These are phyloP conservation scores for Paedocypris sp. DNA, from an alignment of 2,113 vertebrate species.

Conservation along the genomic window DNA sequence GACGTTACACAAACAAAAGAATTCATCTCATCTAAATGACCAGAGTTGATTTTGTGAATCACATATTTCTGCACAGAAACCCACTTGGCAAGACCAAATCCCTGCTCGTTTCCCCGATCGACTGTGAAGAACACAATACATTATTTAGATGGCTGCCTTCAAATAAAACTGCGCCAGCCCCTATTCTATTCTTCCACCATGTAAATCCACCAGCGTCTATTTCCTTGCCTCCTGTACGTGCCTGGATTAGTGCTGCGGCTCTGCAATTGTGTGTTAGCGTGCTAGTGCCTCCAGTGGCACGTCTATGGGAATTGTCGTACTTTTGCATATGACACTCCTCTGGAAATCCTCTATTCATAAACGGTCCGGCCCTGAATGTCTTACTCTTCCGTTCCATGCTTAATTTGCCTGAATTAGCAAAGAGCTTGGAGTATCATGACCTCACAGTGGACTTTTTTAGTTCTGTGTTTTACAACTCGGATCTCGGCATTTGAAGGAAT, in stretches of 20 bases:
- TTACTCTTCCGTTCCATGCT: constrained; percentile 54
- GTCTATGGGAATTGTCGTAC: constrained; percentile 58
- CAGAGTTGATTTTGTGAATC: constrained; percentile 5
- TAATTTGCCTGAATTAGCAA: constrained; percentile 54
- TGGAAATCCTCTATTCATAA: constrained; percentile 53
- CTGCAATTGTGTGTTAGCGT: constrained; percentile 40
- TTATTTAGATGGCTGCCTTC: constrained; percentile 30
- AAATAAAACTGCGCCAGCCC: background rate
- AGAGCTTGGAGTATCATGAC: constrained; percentile 46
- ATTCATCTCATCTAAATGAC: constrained; percentile 10
- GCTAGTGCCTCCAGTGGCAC: constrained; percentile 53
- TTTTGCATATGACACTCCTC: too few relatives aligned
- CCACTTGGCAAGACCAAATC: constrained; percentile 12
- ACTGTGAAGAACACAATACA: constrained; percentile 26
- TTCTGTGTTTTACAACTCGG: too few relatives aligned
- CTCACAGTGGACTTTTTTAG: constrained; percentile 49
- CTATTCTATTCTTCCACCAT: background rate
- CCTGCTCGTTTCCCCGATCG: constrained; percentile 12
- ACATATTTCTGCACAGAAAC: background rate
- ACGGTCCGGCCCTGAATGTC: constrained; percentile 55
- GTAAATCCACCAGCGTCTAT: constrained; percentile 26
- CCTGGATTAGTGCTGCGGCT: constrained; percentile 28
- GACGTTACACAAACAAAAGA: background rate
- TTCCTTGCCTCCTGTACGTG: constrained; percentile 14
- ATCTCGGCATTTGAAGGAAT: background rate